These are phyloP conservation scores for Spilosoma lubricipeda DNA, from an alignment of 2,888 invertebrate species.

Conservation along the genomic window DNA sequence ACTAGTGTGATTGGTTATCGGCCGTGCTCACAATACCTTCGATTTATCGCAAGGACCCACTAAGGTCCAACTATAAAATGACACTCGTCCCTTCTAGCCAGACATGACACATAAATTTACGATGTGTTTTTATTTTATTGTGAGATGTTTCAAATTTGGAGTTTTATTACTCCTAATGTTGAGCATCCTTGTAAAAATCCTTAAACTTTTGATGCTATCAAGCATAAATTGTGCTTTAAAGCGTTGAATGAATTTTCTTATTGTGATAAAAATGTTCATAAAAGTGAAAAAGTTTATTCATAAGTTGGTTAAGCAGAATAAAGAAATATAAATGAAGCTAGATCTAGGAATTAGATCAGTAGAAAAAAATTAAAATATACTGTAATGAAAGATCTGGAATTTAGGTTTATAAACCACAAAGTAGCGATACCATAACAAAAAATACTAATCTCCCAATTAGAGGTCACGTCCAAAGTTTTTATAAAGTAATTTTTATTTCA, in stretches of 20 bases:
- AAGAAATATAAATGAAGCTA: neutral
- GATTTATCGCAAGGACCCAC: slow-evolving; percentile 64
- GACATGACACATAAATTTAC: slow-evolving; percentile 43
- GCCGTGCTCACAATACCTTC: slow-evolving; percentile 58
- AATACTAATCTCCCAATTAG: slow-evolving; percentile 24
- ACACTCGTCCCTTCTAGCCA: slow-evolving; percentile 49
- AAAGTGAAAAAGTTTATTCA: neutral
- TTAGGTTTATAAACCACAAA: neutral
- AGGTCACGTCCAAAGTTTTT: slow-evolving; percentile 38
- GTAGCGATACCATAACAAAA: slow-evolving; percentile 10
- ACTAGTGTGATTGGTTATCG: slow-evolving; percentile 66
- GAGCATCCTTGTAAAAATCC: slow-evolving; percentile 49
- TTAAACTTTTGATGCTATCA: slow-evolving; percentile 10
- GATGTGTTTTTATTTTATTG: slow-evolving; percentile 21
- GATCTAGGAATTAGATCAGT: neutral
- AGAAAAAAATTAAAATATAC: neutral
- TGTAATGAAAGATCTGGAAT: neutral
- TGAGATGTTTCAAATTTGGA: slow-evolving; percentile 60
- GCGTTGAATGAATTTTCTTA: neutral
- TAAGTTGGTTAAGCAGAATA: neutral
- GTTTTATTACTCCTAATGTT: slow-evolving; percentile 70
- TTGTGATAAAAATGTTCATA: neutral
- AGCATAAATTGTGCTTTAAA: slow-evolving; percentile 37
- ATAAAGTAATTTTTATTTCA: slow-evolving; percentile 26
- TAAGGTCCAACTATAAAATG: slow-evolving; percentile 50